These are phyloP conservation scores for Fopius arisanus DNA, from an alignment of 1,140 invertebrate species.

Conservation along the genomic window DNA sequence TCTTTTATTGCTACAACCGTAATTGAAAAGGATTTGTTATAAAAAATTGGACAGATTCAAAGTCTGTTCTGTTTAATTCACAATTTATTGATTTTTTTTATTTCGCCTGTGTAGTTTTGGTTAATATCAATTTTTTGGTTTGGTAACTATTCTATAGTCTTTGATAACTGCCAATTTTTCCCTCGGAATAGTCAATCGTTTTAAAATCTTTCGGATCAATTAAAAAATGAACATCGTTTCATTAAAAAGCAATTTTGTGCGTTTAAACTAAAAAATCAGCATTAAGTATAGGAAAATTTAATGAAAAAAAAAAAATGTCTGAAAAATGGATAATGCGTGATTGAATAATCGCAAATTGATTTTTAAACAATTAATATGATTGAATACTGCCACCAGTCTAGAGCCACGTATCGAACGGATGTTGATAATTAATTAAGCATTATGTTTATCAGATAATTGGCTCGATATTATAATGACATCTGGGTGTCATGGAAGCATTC, in stretches of 20 bases:
- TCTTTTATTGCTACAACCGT: background rate
- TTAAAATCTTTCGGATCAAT: background rate
- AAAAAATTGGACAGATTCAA: background rate
- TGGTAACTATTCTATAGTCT: background rate
- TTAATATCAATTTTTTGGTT: constrained; percentile 1
- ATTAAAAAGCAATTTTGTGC: background rate
- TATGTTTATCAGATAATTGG: too few species aligned
- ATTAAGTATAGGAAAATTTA: background rate
- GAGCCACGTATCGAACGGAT: too few species aligned
- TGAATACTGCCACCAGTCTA: too few species aligned
- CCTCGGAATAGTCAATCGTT: background rate
- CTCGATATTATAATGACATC: too few species aligned
- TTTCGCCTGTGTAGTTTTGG: background rate
- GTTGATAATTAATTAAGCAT: too few species aligned
- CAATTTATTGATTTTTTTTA: background rate
- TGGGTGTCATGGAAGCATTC: background rate
- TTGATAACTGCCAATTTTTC: background rate
- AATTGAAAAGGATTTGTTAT: background rate
- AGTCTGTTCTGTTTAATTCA: background rate
- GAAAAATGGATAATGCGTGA: too few species aligned
- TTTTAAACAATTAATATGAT: too few species aligned
- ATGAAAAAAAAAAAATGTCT: too few species aligned
- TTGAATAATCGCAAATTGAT: too few species aligned
- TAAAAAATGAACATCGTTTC: background rate
- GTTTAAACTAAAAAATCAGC: background rate